Evolutionary conservation across 2,888 invertebrate species (phyloP).

Genomic region (Drosophila mulleri): DNA sequence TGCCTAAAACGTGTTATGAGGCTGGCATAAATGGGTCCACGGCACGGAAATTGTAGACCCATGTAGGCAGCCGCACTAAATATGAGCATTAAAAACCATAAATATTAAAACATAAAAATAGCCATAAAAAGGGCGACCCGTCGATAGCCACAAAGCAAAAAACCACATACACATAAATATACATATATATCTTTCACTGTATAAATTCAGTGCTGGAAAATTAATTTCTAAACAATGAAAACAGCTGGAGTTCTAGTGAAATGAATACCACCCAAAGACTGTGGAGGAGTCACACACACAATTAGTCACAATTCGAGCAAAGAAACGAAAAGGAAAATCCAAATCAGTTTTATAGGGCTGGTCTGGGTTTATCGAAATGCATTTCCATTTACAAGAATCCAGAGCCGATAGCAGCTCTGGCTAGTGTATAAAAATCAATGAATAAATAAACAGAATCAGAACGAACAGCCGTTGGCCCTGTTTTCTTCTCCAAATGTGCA

Average conservation of each 20-base stretch:
- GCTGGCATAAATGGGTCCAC: conserved; percentile 22
- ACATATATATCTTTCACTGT: conserved; percentile 30
- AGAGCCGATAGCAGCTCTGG: conserved; percentile 33
- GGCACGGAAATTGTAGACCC: conserved; percentile 47
- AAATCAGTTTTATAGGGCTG: conserved; percentile 58
- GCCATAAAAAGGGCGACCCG: conserved; percentile 37
- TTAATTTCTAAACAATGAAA: conserved; percentile 65
- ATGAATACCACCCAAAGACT: conserved; percentile 63
- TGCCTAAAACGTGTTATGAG: conserved; percentile 47
- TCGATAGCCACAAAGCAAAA: conserved; percentile 9
- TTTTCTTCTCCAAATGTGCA: conserved; percentile 35
- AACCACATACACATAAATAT: neutral
- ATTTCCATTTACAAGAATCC: conserved; percentile 71
- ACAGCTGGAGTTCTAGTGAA: conserved; percentile 68
- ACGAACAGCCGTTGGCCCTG: conserved; percentile 17
- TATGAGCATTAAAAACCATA: conserved; percentile 73
- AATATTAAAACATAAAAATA: conserved; percentile 76
- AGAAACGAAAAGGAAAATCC: conserved; percentile 3
- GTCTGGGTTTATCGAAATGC: conserved; percentile 64
- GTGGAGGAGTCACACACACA: conserved; percentile 54
- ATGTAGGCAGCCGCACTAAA: conserved; percentile 66
- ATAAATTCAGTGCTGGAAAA: conserved; percentile 53
- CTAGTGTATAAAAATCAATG: conserved; percentile 73
- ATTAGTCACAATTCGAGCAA: conserved; percentile 64
- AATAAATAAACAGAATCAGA: conserved; percentile 69